phyloP scores from a whole-genome alignment of 2,888 invertebrate genomes.

The Hetaerina titia region DNA sequence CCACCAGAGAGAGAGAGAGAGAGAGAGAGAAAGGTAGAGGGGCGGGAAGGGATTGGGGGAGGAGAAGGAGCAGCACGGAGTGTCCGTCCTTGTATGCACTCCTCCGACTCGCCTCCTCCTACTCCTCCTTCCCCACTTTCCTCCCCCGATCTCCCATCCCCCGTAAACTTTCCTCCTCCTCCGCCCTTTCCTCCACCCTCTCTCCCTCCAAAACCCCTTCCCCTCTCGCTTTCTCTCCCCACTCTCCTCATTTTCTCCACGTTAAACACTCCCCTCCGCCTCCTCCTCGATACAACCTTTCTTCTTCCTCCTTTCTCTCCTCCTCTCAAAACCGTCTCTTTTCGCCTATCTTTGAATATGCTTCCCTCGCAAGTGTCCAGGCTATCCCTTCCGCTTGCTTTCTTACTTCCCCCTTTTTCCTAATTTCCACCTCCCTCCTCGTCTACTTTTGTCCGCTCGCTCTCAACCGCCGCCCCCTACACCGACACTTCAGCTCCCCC shows the following conservation, averaged over 20 bases:
- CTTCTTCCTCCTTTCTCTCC: neutral
- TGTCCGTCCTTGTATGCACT: slow-evolving; percentile 70
- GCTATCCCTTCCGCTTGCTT: no score
- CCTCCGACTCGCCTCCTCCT: slow-evolving; percentile 69
- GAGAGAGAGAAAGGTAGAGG: neutral
- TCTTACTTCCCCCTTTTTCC: no score
- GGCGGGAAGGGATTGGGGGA: neutral
- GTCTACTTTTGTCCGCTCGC: neutral
- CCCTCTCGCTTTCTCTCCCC: neutral
- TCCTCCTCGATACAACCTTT: slow-evolving; percentile 58
- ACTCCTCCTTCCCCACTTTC: slow-evolving; percentile 49
- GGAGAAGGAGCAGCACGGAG: slow-evolving; percentile 49
- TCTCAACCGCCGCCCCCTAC: no score
- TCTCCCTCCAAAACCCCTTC: neutral
- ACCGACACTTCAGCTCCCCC: no score
- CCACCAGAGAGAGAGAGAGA: slow-evolving; percentile 60
- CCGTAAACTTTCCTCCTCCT: slow-evolving; percentile 52
- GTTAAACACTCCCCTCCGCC: slow-evolving; percentile 60
- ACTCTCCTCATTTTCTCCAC: neutral
- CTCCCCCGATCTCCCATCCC: neutral
- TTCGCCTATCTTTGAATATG: no score
- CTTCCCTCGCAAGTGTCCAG: no score
- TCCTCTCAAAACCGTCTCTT: neutral
- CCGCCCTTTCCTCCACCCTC: slow-evolving; percentile 65
- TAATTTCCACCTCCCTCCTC: neutral